phyloP scores from a whole-genome alignment of 2,888 invertebrate genomes.

The Pyrgus malvae region DNA sequence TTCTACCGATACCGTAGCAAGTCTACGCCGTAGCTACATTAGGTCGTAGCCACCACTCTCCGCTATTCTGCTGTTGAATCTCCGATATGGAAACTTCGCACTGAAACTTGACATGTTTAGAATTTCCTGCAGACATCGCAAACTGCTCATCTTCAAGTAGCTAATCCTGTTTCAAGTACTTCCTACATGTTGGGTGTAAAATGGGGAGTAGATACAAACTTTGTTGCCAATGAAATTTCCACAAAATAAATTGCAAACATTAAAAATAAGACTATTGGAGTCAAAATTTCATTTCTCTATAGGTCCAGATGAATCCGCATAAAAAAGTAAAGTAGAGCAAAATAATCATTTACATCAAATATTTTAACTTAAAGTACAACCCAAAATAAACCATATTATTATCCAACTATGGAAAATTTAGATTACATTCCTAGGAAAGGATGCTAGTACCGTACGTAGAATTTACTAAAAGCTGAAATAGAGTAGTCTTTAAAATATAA shows the following conservation, averaged over 20 bases:
- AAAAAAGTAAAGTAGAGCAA: too few relatives aligned
- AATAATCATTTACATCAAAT: too few relatives aligned
- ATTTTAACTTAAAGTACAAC: too few relatives aligned
- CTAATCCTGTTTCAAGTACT: constrained; percentile 4
- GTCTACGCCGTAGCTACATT: not conserved
- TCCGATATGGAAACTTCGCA: constrained; percentile 6
- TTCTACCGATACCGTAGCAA: too few relatives aligned
- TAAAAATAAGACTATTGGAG: too few relatives aligned
- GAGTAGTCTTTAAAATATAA: constrained; percentile 18
- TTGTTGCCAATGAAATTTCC: too few relatives aligned
- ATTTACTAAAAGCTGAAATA: constrained; percentile 5
- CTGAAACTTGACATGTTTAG: constrained; percentile 15
- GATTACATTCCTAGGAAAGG: constrained; percentile 7
- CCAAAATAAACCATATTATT: too few relatives aligned
- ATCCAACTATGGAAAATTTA: constrained; percentile 5
- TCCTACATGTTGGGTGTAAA: too few relatives aligned
- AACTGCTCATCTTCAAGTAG: constrained; percentile 1
- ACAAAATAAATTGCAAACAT: too few relatives aligned
- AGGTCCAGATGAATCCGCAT: too few relatives aligned
- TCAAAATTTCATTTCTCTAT: too few relatives aligned
- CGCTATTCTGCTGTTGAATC: not conserved
- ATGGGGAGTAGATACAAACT: too few relatives aligned
- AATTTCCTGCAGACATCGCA: constrained; percentile 9
- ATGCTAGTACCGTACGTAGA: constrained; percentile 1
- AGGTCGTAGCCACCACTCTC: not conserved